Conservation (phyloP, 2,888 invertebrate genomes). For the Philereme transversata region DNA sequence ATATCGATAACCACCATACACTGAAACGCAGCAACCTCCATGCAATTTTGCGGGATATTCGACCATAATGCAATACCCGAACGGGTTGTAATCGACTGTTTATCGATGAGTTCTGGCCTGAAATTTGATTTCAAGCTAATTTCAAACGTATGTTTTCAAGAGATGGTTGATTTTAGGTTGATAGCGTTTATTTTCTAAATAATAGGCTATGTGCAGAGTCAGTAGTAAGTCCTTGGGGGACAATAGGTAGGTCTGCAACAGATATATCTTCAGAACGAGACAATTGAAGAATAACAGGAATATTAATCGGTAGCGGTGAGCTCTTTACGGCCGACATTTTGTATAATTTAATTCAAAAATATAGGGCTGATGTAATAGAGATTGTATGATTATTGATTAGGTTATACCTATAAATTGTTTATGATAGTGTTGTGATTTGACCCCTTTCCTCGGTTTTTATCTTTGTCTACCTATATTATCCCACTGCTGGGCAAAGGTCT, state of each 20-base stretch:
- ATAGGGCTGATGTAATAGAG: constrained; percentile 8
- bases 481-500: no score
- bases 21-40: constrained; percentile 48
- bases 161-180: constrained; percentile 43
- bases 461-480: no score
- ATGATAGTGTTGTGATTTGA: no score
- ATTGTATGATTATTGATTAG: neutral
- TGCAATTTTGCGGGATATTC: constrained; percentile 35
- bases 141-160: constrained; percentile 24
- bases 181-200: constrained; percentile 42
- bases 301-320: constrained; percentile 65
- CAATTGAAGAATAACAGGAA: constrained; percentile 76
- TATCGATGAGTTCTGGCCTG: constrained; percentile 31
- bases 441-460: no score
- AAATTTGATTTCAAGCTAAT: constrained; percentile 19
- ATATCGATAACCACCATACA: constrained; percentile 58
- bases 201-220: constrained; percentile 64
- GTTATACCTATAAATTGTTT: no score
- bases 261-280: constrained; percentile 76
- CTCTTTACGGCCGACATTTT: constrained; percentile 45
- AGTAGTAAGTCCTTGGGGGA: constrained; percentile 76
- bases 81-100: constrained; percentile 36
- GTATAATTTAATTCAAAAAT: constrained; percentile 35
- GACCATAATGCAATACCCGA: constrained; percentile 18
- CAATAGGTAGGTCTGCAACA: constrained; percentile 74